Percentiles rank a stretch among this genome's conserved stretches.
Conservation (phyloP, 2,797 vertebrate genomes). For the Adrianichthys oophorus region DNA sequence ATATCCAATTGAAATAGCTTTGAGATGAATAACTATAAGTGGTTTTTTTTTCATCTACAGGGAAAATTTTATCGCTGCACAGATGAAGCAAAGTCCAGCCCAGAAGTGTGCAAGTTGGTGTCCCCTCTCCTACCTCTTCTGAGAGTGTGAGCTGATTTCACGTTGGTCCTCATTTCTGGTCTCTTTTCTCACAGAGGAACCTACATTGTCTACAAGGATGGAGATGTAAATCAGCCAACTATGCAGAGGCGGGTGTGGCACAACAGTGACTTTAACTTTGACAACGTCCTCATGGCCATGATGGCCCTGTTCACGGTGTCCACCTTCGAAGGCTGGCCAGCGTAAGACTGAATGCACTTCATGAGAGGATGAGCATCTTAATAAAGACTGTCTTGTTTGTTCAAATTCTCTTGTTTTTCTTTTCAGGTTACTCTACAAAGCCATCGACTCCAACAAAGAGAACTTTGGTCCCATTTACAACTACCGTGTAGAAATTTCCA, state of each 20-base stretch:
- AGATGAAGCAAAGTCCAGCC: constrained; percentile 92
- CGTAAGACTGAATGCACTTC: constrained; percentile 80
- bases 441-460: constrained; percentile 96
- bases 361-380: too few relatives aligned
- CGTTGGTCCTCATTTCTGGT: constrained; percentile 2
- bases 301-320: constrained; percentile 99
- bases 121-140: not conserved
- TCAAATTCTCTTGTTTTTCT: not conserved
- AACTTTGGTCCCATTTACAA: constrained; percentile 97
- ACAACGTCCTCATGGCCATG: constrained; percentile 98
- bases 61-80: constrained; percentile 98
- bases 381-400: not conserved
- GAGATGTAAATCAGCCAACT: constrained; percentile 91
- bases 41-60: constrained; percentile 63
- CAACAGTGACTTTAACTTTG: constrained; percentile 99
- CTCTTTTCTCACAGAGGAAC: constrained; percentile 81
- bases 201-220: constrained; percentile 96
- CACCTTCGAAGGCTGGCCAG: constrained; percentile 99
- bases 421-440: constrained; percentile 93
- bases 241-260: constrained; percentile 92
- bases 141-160: not conserved
- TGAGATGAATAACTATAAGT: not conserved
- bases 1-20: not conserved
- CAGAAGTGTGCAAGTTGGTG: constrained; percentile 94
- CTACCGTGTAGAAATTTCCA: constrained; percentile 97